Evolutionary conservation across 2,797 vertebrate species (phyloP).

Genomic region (Myioborus miniatus): DNA sequence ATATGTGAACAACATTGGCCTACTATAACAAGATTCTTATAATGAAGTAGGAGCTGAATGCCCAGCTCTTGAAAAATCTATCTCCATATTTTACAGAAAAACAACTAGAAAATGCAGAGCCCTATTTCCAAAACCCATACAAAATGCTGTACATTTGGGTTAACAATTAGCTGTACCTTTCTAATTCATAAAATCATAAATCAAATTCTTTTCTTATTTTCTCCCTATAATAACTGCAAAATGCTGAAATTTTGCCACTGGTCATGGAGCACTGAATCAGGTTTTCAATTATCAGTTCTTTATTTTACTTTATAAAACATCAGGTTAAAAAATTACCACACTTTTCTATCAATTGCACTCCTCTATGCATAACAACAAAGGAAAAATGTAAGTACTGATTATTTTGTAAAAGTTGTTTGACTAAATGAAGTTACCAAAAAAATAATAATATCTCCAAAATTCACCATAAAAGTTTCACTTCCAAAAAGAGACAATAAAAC

Average conservation of each 20-base stretch:
- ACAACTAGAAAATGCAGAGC: neutral
- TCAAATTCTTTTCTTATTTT: conserved; percentile 16
- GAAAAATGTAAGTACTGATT: neutral
- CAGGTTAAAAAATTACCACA: neutral
- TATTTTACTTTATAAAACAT: conserved; percentile 10
- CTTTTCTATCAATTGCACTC: neutral
- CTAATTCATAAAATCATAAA: conserved; percentile 25
- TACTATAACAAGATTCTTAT: neutral
- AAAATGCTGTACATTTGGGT: neutral
- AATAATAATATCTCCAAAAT: neutral
- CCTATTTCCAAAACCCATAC: neutral
- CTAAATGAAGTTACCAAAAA: conserved; percentile 16
- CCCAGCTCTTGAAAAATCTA: neutral
- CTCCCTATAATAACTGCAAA: neutral
- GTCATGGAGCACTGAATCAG: neutral
- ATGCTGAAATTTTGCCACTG: neutral
- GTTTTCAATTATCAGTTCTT: neutral
- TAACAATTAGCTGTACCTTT: neutral
- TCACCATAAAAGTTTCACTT: conserved; percentile 49
- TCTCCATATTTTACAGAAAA: neutral
- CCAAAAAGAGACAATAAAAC: conserved; percentile 59
- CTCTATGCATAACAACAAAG: neutral
- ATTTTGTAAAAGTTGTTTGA: conserved; percentile 28
- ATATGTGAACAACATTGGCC: neutral
- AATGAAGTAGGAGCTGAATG: neutral